phyloP scores from a whole-genome alignment of 2,888 invertebrate species.

The Drosophila atroscutellata region DNA sequence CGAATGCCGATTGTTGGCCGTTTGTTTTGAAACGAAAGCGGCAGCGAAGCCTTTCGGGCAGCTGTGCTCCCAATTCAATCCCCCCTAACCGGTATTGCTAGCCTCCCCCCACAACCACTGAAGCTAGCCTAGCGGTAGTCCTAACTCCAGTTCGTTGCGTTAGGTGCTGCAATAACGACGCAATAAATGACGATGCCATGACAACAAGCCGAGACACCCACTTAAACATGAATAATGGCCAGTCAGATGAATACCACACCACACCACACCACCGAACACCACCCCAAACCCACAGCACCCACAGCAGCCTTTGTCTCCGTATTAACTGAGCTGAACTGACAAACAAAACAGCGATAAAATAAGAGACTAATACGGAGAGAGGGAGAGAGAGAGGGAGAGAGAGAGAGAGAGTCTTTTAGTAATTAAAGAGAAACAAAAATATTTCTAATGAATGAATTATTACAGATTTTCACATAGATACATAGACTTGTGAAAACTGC shows the following conservation, averaged over 20 bases:
- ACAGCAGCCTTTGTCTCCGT: constrained; percentile 28
- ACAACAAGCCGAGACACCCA: constrained; percentile 73
- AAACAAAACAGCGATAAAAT: not conserved
- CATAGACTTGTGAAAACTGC: no score
- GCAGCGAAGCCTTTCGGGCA: constrained; percentile 50
- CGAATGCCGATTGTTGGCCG: constrained; percentile 45
- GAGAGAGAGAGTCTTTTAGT: not conserved
- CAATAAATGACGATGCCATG: constrained; percentile 76
- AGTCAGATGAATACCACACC: constrained; percentile 9
- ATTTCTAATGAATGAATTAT: not conserved
- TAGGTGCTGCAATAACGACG: constrained; percentile 78
- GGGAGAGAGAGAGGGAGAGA: not conserved
- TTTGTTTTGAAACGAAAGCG: constrained; percentile 78
- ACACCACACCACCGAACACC: not conserved
- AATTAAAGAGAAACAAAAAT: not conserved
- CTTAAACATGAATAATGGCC: constrained; percentile 77
- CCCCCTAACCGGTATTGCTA: not conserved
- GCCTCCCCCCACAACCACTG: not conserved
- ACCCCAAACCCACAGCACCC: not conserved
- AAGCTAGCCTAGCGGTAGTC: not conserved
- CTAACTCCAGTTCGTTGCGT: constrained; percentile 22
- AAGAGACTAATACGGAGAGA: not conserved
- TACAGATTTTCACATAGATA: not conserved
- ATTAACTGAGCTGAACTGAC: constrained; percentile 4
- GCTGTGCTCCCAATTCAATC: constrained; percentile 63